Base-by-base conservation (phyloP, 2,888 invertebrate species). In the Rhogogaster chlorosoma region DNA sequence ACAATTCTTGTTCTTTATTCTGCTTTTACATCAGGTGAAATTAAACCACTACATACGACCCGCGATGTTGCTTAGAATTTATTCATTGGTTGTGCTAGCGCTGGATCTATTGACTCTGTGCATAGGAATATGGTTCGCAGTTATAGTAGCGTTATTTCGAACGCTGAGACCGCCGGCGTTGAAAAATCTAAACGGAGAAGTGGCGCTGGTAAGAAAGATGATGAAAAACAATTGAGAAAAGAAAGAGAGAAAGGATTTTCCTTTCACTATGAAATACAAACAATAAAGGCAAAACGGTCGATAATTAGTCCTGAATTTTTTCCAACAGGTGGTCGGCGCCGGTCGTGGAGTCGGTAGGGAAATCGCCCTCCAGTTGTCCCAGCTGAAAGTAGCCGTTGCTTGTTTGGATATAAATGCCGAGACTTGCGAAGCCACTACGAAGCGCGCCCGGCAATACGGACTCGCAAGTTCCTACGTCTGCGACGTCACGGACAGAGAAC, bases 291-390 rank as follows among this genome's bases (percentile, higher is more conserved):
- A 15, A 18, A 67, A 32, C 6, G 5, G 29, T 77, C 22, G 18
- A 77, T 84, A 18, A 7, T 84, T 32, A 36, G 29, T 0, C n/a
- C 42, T 42, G 42, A 15, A 45, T 42, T 53, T 18, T 36, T 36
- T 9, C n/a, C 10, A 22, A 36, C 89, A 96, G 96, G 94, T 97
- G 15, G 95, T 97, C 84, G 97, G 97, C n/a, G 95, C 96, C 67
- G 96, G 96, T 70, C 94, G 95, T 88, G 96, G 96, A 22, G 94
- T 96, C 6, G 96, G 96, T 0, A 94, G 95, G 85, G 95, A 96
- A 90, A 92, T 96, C 86, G 95, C 96, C 0, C 92, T 95, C 86
- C 95, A 96, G 89, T 91, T 96, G 84, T 94, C 95, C 1, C 93
- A 93, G 15, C 92, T 95, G 36, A 95, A 95, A 67, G 95, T 95